Conservation (phyloP, 2,888 invertebrate species). For the Antheraea assamensis region DNA sequence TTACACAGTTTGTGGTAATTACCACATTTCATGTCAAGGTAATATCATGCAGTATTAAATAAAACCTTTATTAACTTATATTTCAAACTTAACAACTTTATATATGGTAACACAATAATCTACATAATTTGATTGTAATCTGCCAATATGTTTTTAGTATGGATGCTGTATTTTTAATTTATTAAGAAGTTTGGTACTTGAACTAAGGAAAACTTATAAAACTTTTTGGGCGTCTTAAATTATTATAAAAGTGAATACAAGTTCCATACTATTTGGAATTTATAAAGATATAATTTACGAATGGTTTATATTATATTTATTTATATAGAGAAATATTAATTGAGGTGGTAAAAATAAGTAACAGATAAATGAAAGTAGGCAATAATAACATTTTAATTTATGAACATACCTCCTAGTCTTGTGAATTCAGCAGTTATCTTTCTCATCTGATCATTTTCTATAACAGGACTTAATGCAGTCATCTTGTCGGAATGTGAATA, state of each 20-base stretch:
- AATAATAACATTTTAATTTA: neutral
- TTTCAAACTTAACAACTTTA: neutral
- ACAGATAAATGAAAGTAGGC: neutral
- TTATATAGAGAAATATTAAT: neutral
- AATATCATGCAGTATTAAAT: neutral
- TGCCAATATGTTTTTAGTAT: neutral
- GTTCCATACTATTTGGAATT: neutral
- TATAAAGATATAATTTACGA: too few relatives aligned
- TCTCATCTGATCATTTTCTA: slow-evolving; percentile 64
- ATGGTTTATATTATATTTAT: neutral
- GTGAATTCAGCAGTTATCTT: slow-evolving; percentile 68
- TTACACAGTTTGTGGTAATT: neutral
- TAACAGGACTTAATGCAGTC: slow-evolving; percentile 65
- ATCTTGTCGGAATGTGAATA: slow-evolving; percentile 44
- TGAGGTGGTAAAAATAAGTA: neutral
- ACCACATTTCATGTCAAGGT: neutral
- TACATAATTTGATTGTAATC: neutral
- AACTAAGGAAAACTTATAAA: neutral
- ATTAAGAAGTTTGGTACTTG: neutral
- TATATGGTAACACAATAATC: neutral
- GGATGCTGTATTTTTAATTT: neutral
- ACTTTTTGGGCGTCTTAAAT: too few relatives aligned
- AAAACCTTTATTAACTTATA: neutral
- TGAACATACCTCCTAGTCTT: slow-evolving; percentile 67
- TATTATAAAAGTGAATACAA: too few relatives aligned